Base-by-base conservation (phyloP, 2,888 invertebrate species). In the Drosophila paracracens region DNA sequence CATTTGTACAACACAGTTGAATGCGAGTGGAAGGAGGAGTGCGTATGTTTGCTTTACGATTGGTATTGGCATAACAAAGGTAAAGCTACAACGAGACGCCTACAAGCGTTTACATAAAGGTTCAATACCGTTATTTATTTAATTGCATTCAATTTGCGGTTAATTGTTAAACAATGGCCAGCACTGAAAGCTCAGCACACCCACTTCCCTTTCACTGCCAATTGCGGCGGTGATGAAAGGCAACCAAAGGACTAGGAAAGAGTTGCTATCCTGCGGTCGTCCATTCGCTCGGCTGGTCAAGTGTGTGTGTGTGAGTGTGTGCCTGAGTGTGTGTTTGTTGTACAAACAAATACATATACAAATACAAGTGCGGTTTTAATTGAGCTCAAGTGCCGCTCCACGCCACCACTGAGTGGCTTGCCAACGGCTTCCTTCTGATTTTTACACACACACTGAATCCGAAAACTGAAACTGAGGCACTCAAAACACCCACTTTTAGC, bases 121-220 rank as follows among this genome's bases (percentile, higher is more conserved):
- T 90, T 84, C 88, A 88, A 91, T 91, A 80, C 91, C 82, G 91
- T 88, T 87, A 91, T 88, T 91, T 90, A 91, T 88, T 88, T 88
- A 90, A 88, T 88, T 88, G 91, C 89, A 89, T 91, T 82, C 88
- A 90, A 89, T 88, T 88, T 90, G 88, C 84, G 88, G 88, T 90
- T 91, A 90, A 88, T 91, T 90, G 88, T 91, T 91, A 88, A 91
- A 88, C 90, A 90, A 88, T 90, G 76, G 66, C 64, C 76, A 59
- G 67, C 84, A 71, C 60, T 68, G 69, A 72, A 72, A 65, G 53
- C 76, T 35, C 57, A 53, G 66, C 63, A 40, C 63, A 70, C 53
- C 27, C 38, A 51, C 48, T 51, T 35, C 59, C 59, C 57, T 36
- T 60, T 54, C 62, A 56, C 36, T 13, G 21, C 31, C 31, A 25